Conservation (phyloP, 2,113 vertebrate species). For the Tautogolabrus adspersus region DNA sequence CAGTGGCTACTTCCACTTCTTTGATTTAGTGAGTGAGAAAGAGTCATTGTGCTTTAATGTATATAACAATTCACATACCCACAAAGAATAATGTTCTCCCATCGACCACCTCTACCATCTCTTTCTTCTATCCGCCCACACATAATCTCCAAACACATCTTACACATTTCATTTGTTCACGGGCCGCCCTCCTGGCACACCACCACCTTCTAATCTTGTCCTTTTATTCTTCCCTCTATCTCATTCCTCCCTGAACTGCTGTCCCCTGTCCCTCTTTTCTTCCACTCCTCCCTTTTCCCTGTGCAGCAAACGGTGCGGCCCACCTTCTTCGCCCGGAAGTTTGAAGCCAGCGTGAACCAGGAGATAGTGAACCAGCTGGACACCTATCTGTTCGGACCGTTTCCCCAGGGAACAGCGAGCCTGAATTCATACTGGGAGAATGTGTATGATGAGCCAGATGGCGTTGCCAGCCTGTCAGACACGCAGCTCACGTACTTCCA, state of each 20-base stretch:
- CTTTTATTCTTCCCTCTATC: constrained; percentile 46
- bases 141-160: constrained; percentile 34
- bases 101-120: constrained; percentile 7
- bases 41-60: constrained; percentile 39
- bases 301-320: constrained; percentile 95
- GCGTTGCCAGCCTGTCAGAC: constrained; percentile 88
- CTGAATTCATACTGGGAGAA: constrained; percentile 97
- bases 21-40: not conserved
- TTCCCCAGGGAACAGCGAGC: constrained; percentile 87
- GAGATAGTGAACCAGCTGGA: constrained; percentile 97
- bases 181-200: constrained; percentile 26
- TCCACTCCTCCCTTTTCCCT: not conserved
- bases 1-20: not conserved
- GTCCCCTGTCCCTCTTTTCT: not conserved
- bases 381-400: constrained; percentile 90
- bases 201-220: constrained; percentile 54
- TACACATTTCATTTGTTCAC: constrained; percentile 42
- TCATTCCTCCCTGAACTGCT: constrained; percentile 24
- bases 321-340: constrained; percentile 98
- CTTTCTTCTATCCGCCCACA: constrained; percentile 27
- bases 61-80: constrained; percentile 16
- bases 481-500: constrained; percentile 92
- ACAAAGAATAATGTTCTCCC: constrained; percentile 12
- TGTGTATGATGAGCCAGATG: constrained; percentile 90
- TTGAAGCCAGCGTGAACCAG: constrained; percentile 97